Evolutionary conservation across 2,888 invertebrate species (phyloP).

Genomic region (Bruchidius siliquastri): DNA sequence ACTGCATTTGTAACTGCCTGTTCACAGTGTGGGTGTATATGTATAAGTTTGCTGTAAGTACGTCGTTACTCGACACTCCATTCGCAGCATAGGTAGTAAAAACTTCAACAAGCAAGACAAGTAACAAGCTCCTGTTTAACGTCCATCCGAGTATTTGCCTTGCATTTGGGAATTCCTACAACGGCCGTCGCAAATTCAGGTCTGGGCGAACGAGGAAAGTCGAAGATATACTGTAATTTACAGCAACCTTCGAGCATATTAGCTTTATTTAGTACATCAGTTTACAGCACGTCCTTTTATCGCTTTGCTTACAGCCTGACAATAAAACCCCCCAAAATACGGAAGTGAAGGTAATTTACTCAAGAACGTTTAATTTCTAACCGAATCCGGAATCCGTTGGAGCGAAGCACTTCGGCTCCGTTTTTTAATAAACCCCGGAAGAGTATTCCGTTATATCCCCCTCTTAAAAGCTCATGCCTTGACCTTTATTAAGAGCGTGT

Average conservation of each 20-base stretch:
- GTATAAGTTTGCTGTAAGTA: no score
- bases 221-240: no score
- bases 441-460: not conserved
- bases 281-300: not conserved
- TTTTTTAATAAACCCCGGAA: not conserved
- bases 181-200: no score
- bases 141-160: no score
- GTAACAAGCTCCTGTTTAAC: no score
- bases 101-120: no score
- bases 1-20: no score
- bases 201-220: no score
- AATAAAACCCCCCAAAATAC: not conserved
- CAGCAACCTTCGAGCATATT: not conserved
- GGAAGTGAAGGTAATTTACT: not conserved
- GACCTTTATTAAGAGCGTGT: not conserved
- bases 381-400: not conserved
- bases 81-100: no score
- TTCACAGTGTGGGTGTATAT: no score
- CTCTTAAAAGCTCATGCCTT: not conserved
- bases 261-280: not conserved
- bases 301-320: not conserved
- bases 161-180: no score
- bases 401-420: not conserved
- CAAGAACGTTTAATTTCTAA: not conserved
- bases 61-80: no score